Base-by-base conservation (phyloP, 2,797 vertebrate genomes). In the Schizothorax lantsangensis region DNA sequence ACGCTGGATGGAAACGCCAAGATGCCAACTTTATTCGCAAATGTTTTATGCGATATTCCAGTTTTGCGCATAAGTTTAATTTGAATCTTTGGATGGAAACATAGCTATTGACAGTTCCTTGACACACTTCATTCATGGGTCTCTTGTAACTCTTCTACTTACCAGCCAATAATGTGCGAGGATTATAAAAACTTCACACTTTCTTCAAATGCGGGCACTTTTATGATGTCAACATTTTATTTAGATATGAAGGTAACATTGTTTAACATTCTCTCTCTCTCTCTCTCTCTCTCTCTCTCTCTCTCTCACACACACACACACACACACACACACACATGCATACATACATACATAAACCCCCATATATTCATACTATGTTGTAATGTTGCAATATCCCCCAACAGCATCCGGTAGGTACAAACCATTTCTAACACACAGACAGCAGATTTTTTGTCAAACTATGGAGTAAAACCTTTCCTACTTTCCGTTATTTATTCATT, bases 261-360 rank as follows among this genome's bases (percentile, higher is more conserved):
- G 49, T 17, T 52, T 40, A 38, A 38, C 38, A 38, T 38, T 45
- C 10, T 45, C 43, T 45, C 2, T 14, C 12, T 43, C 40, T 43
- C 40, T 43, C 40, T 43, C 40, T 43, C 40, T 43, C 40, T 43
- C 40, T 38, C 38, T 38, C 38, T 38, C 38, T 38, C 38, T 38
- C 38, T 38, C 38, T 1, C 38, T 6, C 38, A 38, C 40, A 43
- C 40, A n/a, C n/a, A n/a, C n/a, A n/a, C n/a, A n/a, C n/a, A n/a
- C n/a, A 43, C 40, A 9, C 8, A 14, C 45, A 14, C 45, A 47
- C 45, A 14, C 11, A 47, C 11, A 11, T 2, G 3, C 43, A 45
- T 1, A 43, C 8, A 45, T 3, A 11, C 0, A 45, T 4, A 45
- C 45, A 45, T 1, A 38, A 6, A 6, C 11, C 0, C 2, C 14